Conservation (phyloP, 1,140 invertebrate genomes). For the Drosophila elegans region DNA sequence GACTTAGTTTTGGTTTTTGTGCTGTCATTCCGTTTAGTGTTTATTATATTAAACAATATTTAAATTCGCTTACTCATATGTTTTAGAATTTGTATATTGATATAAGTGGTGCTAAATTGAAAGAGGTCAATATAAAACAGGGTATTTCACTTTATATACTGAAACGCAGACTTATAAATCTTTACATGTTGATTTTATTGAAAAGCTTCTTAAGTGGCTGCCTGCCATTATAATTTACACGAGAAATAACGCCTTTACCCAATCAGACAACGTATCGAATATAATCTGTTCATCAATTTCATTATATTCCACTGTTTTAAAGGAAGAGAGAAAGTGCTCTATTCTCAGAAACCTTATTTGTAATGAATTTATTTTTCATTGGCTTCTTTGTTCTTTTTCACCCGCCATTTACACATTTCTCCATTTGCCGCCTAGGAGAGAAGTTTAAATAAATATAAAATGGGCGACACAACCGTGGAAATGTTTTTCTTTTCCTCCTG, state of each 20-base stretch:
- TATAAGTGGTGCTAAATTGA: too few relatives aligned
- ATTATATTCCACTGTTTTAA: constrained; percentile 41
- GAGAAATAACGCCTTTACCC: constrained; percentile 4
- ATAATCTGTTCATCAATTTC: constrained; percentile 50
- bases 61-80: too few relatives aligned
- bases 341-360: constrained; percentile 59
- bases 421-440: constrained; percentile 56
- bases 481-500: constrained; percentile 27
- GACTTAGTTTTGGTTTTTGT: constrained; percentile 6
- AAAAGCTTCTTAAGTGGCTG: background rate
- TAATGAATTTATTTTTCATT: constrained; percentile 64
- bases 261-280: constrained; percentile 16
- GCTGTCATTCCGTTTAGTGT: too few relatives aligned
- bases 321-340: constrained; percentile 12
- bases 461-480: constrained; percentile 58
- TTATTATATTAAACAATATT: too few relatives aligned
- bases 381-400: constrained; percentile 46
- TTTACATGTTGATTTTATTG: background rate
- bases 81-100: too few relatives aligned
- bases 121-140: too few relatives aligned
- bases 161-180: too few relatives aligned
- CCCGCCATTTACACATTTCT: constrained; percentile 23
- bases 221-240: too few relatives aligned
- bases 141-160: too few relatives aligned
- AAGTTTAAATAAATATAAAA: constrained; percentile 82